Conservation (phyloP, 2,888 invertebrate genomes). For the Euzetes globulus region DNA sequence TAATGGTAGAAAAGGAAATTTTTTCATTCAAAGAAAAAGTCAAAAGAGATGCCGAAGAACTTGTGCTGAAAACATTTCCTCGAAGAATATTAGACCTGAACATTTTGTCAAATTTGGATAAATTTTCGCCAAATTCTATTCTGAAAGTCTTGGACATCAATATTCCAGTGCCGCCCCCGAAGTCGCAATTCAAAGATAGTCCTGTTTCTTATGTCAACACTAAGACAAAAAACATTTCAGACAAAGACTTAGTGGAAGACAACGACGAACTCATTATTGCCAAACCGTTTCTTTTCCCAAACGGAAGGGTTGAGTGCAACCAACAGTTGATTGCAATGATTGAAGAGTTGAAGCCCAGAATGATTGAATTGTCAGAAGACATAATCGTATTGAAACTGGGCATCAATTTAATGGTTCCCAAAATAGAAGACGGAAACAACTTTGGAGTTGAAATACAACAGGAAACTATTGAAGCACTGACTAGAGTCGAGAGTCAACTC, state of each 20-base stretch:
- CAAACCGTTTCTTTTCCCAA: no score
- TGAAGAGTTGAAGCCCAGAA: neutral
- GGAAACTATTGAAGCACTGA: neutral
- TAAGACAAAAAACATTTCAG: no score
- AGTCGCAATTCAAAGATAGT: no score
- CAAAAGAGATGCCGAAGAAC: constrained; percentile 7
- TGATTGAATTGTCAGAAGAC: neutral
- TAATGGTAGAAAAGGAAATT: no score
- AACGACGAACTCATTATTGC: no score
- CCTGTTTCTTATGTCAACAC: no score
- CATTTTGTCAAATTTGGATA: neutral
- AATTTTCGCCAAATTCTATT: neutral
- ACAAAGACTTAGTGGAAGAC: no score
- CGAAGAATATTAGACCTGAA: neutral
- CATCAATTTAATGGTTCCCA: constrained; percentile 51
- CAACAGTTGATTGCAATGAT: neutral
- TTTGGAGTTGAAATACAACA: constrained; percentile 53
- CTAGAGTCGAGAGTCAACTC: no score
- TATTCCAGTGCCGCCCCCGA: neutral
- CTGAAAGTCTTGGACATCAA: neutral
- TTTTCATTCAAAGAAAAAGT: neutral
- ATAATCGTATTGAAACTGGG: constrained; percentile 43
- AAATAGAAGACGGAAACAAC: constrained; percentile 53
- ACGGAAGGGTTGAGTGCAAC: no score
- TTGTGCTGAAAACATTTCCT: neutral